Base-by-base conservation (phyloP, 2,797 vertebrate species). In the Melanogrammus aeglefinus region DNA sequence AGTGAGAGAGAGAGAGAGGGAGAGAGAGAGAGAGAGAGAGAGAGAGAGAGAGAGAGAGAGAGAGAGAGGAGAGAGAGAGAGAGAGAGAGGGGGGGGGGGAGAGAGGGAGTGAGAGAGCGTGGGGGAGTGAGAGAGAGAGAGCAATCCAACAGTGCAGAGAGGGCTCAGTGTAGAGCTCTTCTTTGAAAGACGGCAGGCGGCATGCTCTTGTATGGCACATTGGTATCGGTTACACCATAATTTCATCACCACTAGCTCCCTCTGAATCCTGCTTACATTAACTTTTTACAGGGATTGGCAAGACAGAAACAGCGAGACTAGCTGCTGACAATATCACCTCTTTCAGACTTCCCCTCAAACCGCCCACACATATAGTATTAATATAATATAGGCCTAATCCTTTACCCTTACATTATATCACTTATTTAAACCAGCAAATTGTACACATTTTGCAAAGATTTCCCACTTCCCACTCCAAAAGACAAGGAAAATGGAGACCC, bases 141-240 rank as follows among this genome's bases (percentile, higher is more conserved):
- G 57, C 72, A 24, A 85, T 90, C 88, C 90, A 90, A 87, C 88
- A 79, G 89, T 78, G 91, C 91, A 86, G 85, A 76, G 76, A 81
- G 88, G 88, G 88, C 88, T 88, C 86, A 88, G 88, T 83, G 88
- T 88, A 87, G 86, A 57, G n/a, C 57, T 66, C 84, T 87, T 90
- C 87, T 89, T 91, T 92, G 90, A 93, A 92, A 93, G 88, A 87
- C 85, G n/a, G 75, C 82, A 75, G 87, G 84, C 86, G 84, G 88
- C 89, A 76, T 89, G 88, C 89, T 81, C 92, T 91, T 83, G 83
- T 86, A 88, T 92, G 91, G 89, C 91, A 92, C 93, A 86, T 95
- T 95, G 94, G 94, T 91, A 93, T 90, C 92, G 91, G 93, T 95
- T 95, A 94, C 94, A 95, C 89, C 94, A 95, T 92, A 89, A 94